Base-by-base conservation (phyloP, 2,113 vertebrate species). In the Atractosteus spatula region DNA sequence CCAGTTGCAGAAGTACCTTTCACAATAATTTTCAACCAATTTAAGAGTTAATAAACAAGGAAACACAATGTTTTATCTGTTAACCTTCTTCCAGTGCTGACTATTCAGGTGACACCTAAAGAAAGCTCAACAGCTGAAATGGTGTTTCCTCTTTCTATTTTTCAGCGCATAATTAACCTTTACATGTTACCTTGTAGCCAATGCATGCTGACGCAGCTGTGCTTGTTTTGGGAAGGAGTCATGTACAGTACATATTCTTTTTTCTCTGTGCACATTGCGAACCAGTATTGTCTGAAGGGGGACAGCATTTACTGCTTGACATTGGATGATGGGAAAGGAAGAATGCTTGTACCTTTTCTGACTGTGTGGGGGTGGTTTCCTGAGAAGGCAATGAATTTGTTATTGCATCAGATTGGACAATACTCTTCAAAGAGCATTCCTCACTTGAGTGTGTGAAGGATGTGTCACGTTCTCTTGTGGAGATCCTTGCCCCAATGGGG, bases 361-460 rank as follows among this genome's bases (percentile, higher is more conserved):
- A 16, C 61, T 17, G 3, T 66, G 63, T 69, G 67, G 63, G 29
- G 29, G 47, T 64, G 45, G 71, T 66, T 67, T 73, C 73, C 73
- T 75, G 70, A 55, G 43, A 67, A 62, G 74, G 74, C 68, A 69
- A 72, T 70, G 70, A 69, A 73, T 71, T 73, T 62, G 70, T 78
- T 75, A 75, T 75, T 75, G 71, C 56, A 55, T 41, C 17, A 55
- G 59, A 41, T 14, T 11, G 59, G 51, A 71, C 66, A 67, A 70
- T 70, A 63, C 10, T 75, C 77, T 78, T 78, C 77, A 78, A 78
- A 78, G 77, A 41, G 5, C 29, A 54, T 13, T 44, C 56, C 74
- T 56, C 41, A 66, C 63, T 59, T 59, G 54, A 66, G 75, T 67
- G 68, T 75, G 74, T 70, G 55, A 73, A 12, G 68, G 55, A 73